Conservation (phyloP, 2,888 invertebrate species). For the Meandrusa payeni region DNA sequence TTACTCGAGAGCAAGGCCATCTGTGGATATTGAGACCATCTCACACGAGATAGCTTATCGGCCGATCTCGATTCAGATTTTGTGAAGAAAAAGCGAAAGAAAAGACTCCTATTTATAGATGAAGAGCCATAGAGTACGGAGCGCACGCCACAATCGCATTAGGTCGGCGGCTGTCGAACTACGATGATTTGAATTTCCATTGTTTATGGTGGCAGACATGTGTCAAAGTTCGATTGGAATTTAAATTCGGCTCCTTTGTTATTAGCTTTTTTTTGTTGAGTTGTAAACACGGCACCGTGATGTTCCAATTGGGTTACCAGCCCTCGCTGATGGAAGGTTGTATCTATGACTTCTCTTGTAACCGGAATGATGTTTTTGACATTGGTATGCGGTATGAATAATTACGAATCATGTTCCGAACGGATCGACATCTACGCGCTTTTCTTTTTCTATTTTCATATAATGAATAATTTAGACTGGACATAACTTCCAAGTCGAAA, state of each 20-base stretch:
- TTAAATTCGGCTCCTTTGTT: slow-evolving; percentile 80
- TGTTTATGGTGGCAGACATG: slow-evolving; percentile 82
- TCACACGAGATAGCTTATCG: slow-evolving; percentile 77
- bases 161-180: slow-evolving; percentile 61
- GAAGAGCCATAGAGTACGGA: slow-evolving; percentile 64
- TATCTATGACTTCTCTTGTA: slow-evolving; percentile 70
- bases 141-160: slow-evolving; percentile 73
- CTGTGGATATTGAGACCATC: slow-evolving; percentile 80
- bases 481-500: slow-evolving; percentile 39
- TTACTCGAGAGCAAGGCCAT: slow-evolving; percentile 75
- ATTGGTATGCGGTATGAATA: slow-evolving; percentile 73
- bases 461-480: slow-evolving; percentile 6
- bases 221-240: slow-evolving; percentile 81
- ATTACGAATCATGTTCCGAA: slow-evolving; percentile 67
- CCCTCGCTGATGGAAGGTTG: slow-evolving; percentile 61
- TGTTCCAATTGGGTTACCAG: slow-evolving; percentile 78
- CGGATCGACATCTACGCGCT: slow-evolving; percentile 25
- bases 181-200: slow-evolving; percentile 80
- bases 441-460: slow-evolving; percentile 23
- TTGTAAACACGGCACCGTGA: slow-evolving; percentile 78
- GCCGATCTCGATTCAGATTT: slow-evolving; percentile 73
- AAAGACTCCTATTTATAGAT: slow-evolving; percentile 77
- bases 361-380: slow-evolving; percentile 66
- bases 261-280: slow-evolving; percentile 71
- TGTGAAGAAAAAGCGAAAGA: slow-evolving; percentile 77